Conservation (phyloP, 1,140 invertebrate species). For the Hypsibius dujardini region DNA sequence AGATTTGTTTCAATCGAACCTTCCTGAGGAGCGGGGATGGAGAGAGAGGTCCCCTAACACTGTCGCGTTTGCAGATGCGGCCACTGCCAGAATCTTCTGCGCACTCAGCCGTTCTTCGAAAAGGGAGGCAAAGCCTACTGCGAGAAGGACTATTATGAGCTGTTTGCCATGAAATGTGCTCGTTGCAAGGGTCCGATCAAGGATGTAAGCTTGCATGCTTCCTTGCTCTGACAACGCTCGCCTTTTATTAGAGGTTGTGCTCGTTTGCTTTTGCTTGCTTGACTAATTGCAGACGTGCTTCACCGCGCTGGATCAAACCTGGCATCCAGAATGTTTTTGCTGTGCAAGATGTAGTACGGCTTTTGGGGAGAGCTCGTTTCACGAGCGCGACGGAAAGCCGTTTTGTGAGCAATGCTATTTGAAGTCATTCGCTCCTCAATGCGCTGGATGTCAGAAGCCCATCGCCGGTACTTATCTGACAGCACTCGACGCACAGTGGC, state of each 20-base stretch:
- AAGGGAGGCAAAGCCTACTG: conserved; percentile 88
- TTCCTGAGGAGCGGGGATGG: too few relatives aligned
- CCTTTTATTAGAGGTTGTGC: not conserved
- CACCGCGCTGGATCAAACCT: conserved; percentile 89
- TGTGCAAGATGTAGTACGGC: conserved; percentile 92
- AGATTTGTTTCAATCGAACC: too few relatives aligned
- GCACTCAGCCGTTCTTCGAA: conserved; percentile 96
- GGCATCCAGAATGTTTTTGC: conserved; percentile 99
- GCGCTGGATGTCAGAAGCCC: conserved; percentile 89
- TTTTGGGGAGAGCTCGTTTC: conserved; percentile 89
- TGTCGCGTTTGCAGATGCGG: too few relatives aligned
- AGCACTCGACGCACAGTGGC: conserved; percentile 15
- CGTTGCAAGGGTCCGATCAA: conserved; percentile 96
- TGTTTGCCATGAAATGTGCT: conserved; percentile 91
- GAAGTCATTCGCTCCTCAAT: conserved; percentile 80
- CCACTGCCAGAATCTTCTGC: conserved; percentile 85
- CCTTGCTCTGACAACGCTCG: not conserved
- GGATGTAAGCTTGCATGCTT: conserved; percentile 49
- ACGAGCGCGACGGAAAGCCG: conserved; percentile 84
- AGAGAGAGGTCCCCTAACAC: too few relatives aligned
- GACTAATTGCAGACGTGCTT: conserved; percentile 75
- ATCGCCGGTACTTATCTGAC: conserved; percentile 47
- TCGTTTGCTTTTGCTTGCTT: conserved; percentile 8
- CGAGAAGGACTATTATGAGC: conserved; percentile 90
- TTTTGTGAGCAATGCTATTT: conserved; percentile 98